phyloP scores from a whole-genome alignment of 2,888 invertebrate species.

The Xylophagus ater region DNA sequence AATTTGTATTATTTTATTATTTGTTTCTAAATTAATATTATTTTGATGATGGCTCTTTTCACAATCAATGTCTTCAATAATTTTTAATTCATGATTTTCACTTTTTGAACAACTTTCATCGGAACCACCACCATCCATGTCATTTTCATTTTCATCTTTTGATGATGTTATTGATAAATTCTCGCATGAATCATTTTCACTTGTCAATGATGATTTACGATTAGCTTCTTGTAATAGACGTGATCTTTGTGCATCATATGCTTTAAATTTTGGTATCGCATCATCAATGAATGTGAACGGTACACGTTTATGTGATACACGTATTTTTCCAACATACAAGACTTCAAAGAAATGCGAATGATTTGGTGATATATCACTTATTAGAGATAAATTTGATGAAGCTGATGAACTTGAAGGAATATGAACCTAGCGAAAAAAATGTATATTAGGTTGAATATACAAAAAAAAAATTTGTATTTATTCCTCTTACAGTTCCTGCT shows the following conservation, averaged over 20 bases:
- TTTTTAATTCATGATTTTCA: conserved; percentile 11
- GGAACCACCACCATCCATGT: conserved; percentile 4
- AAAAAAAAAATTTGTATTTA: conserved; percentile 2
- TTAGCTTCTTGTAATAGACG: conserved; percentile 28
- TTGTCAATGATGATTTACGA: conserved; percentile 20
- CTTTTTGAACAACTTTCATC: background rate
- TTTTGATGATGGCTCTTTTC: too few relatives aligned
- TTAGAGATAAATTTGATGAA: conserved; percentile 34
- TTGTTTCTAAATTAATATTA: conserved; percentile 8
- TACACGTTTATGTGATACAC: conserved; percentile 69
- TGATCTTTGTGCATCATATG: conserved; percentile 62
- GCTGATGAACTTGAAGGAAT: conserved; percentile 38
- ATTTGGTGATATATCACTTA: conserved; percentile 65
- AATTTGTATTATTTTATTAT: conserved; percentile 5
- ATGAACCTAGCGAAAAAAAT: conserved; percentile 20
- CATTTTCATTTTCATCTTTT: conserved; percentile 8
- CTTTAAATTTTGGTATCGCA: conserved; percentile 71
- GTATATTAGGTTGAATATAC: background rate
- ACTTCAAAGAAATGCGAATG: conserved; percentile 86
- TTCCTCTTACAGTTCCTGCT: conserved; percentile 34
- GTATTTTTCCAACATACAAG: conserved; percentile 82
- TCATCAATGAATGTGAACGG: conserved; percentile 85
- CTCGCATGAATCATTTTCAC: conserved; percentile 20
- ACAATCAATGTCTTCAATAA: conserved; percentile 10
- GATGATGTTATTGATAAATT: conserved; percentile 10